Evolutionary conservation across 2,113 vertebrate genomes (phyloP).

Genomic region (Illadopsis cleaveri): DNA sequence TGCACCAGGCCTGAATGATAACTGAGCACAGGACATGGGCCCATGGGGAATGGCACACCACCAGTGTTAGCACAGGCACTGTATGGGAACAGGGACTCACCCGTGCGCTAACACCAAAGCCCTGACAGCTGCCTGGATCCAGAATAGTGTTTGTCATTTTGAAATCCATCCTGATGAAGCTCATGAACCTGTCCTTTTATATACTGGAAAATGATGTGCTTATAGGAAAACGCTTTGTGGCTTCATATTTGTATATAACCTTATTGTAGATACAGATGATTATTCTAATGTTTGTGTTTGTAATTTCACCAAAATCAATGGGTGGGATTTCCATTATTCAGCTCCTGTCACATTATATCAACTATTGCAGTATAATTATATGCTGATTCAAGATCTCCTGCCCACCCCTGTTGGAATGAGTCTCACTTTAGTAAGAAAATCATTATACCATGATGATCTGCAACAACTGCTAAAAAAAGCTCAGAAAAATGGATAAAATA

Average conservation of each 20-base stretch:
- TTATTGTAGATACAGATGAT: not conserved
- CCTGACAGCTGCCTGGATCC: not conserved
- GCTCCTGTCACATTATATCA: not conserved
- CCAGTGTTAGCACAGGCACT: not conserved
- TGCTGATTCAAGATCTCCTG: not conserved
- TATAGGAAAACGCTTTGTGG: not conserved
- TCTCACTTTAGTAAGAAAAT: not conserved
- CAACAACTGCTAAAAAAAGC: not conserved
- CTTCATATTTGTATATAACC: not conserved
- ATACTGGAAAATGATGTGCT: not conserved
- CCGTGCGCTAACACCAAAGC: not conserved
- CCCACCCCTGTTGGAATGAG: not conserved
- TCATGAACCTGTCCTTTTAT: not conserved
- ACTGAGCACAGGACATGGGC: accelerated
- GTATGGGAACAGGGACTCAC: not conserved
- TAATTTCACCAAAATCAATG: not conserved
- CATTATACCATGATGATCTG: not conserved
- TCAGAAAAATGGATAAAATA: not conserved
- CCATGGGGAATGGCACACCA: not conserved
- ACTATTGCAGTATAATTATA: not conserved
- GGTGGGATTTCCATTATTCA: not conserved
- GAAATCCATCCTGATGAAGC: not conserved
- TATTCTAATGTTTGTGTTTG: not conserved
- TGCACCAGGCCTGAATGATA: not conserved
- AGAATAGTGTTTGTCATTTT: not conserved